A percentile compares a stretch with the other conserved stretches of the same genome.
Conservation (phyloP, 2,888 invertebrate genomes). For the Sicus ferrugineus region DNA sequence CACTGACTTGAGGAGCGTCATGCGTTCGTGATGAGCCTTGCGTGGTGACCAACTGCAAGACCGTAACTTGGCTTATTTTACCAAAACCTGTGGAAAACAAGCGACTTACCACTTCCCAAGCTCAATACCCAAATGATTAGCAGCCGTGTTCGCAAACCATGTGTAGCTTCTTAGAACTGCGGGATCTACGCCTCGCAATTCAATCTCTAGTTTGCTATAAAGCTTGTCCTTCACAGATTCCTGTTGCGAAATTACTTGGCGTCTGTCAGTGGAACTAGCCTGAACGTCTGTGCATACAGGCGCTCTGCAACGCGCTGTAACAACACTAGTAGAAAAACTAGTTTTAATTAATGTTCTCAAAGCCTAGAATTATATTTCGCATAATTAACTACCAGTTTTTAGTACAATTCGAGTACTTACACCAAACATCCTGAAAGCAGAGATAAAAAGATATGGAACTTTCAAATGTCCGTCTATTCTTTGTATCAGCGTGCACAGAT, state of each 20-base stretch:
- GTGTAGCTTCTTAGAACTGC: conserved; percentile 89
- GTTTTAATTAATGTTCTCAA: conserved; percentile 33
- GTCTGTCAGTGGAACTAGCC: background rate
- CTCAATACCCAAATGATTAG: conserved; percentile 80
- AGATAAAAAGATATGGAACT: background rate
- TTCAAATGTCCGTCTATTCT: too few relatives aligned
- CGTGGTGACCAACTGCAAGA: conserved; percentile 73
- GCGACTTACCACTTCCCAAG: conserved; percentile 72
- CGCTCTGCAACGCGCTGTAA: conserved; percentile 27
- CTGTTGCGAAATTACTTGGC: background rate
- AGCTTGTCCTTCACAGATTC: conserved; percentile 72
- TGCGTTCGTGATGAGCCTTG: conserved; percentile 78
- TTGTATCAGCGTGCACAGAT: too few relatives aligned
- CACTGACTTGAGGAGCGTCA: conserved; percentile 85
- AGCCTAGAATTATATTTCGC: conserved; percentile 32
- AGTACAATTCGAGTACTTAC: conserved; percentile 8
- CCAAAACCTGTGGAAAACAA: background rate
- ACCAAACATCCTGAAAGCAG: conserved; percentile 3
- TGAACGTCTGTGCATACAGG: background rate
- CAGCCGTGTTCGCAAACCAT: conserved; percentile 82
- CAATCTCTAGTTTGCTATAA: conserved; percentile 83
- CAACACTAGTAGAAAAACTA: conserved; percentile 13
- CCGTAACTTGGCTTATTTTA: background rate
- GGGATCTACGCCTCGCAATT: conserved; percentile 86
- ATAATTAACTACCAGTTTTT: background rate